phyloP scores from a whole-genome alignment of 2,113 vertebrate genomes.

The Pterocles gutturalis region DNA sequence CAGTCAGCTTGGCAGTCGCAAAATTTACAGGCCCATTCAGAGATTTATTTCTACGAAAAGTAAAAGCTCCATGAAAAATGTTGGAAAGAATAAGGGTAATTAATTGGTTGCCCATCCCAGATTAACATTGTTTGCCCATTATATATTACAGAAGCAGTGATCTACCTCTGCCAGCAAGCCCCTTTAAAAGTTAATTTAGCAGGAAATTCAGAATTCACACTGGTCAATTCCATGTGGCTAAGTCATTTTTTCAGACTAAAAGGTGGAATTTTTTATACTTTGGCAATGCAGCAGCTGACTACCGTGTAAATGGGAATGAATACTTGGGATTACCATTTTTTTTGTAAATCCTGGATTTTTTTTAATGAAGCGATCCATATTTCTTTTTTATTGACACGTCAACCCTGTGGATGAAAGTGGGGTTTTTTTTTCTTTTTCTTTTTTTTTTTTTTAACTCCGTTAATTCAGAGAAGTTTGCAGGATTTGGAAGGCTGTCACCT shows the following conservation, averaged over 20 bases:
- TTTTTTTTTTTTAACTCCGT: constrained; percentile 55
- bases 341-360: constrained; percentile 65
- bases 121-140: constrained; percentile 58
- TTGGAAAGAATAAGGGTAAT: constrained; percentile 49
- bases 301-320: constrained; percentile 54
- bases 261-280: constrained; percentile 70
- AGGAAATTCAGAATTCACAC: constrained; percentile 55
- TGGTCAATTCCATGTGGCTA: constrained; percentile 59
- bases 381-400: constrained; percentile 68
- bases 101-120: constrained; percentile 57
- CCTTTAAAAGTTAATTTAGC: constrained; percentile 66
- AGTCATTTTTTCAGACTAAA: constrained; percentile 57
- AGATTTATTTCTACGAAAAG: constrained; percentile 36
- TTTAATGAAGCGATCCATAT: constrained; percentile 56
- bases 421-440: not conserved
- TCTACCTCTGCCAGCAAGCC: constrained; percentile 83
- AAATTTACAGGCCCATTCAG: constrained; percentile 75
- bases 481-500: constrained; percentile 71
- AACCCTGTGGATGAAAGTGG: constrained; percentile 71
- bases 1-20: constrained; percentile 83
- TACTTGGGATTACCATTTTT: constrained; percentile 57
- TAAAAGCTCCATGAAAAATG: constrained; percentile 23
- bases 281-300: constrained; percentile 72
- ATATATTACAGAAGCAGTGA: constrained; percentile 76
- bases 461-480: constrained; percentile 66